Percentiles rank a stretch among this genome's conserved stretches.
These are phyloP conservation scores for Oscheius sp. DNA, from an alignment of 2,888 invertebrate species.

Conservation along the genomic window DNA sequence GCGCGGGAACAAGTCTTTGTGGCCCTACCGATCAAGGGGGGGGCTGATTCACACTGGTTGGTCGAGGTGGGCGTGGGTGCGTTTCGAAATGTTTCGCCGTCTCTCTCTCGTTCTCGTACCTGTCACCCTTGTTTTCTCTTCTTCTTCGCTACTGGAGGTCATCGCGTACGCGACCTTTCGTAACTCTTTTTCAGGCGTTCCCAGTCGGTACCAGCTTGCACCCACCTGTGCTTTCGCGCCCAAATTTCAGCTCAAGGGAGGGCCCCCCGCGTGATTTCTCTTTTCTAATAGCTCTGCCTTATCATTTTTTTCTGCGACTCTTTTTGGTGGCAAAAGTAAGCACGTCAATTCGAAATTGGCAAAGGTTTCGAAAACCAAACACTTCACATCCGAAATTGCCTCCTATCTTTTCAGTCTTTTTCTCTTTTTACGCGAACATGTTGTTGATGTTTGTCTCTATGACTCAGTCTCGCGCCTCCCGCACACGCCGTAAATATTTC, in stretches of 20 bases:
- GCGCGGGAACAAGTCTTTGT: constrained; percentile 36
- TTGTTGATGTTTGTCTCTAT: constrained; percentile 27
- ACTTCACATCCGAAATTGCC: constrained; percentile 14
- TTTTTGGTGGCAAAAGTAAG: neutral
- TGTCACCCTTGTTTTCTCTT: constrained; percentile 34
- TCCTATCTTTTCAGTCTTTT: neutral
- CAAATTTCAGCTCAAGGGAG: neutral
- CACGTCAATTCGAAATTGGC: constrained; percentile 2
- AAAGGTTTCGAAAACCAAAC: constrained; percentile 10
- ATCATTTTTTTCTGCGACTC: neutral
- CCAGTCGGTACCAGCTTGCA: constrained; percentile 20
- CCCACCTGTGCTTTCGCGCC: constrained; percentile 22
- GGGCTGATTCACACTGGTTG: constrained; percentile 34
- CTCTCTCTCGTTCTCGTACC: constrained; percentile 17
- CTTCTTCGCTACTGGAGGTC: constrained; percentile 35
- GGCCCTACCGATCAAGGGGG: neutral
- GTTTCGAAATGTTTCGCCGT: constrained; percentile 40
- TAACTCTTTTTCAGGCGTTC: constrained; percentile 15
- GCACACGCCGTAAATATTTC: too few species aligned
- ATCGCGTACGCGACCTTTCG: constrained; percentile 24
- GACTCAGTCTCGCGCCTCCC: constrained; percentile 14
- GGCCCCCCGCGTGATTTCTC: constrained; percentile 4
- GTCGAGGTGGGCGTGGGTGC: constrained; percentile 29
- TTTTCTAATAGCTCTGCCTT: neutral
- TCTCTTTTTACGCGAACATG: neutral